phyloP scores from a whole-genome alignment of 2,797 vertebrate species.

The Siniperca scherzeri region DNA sequence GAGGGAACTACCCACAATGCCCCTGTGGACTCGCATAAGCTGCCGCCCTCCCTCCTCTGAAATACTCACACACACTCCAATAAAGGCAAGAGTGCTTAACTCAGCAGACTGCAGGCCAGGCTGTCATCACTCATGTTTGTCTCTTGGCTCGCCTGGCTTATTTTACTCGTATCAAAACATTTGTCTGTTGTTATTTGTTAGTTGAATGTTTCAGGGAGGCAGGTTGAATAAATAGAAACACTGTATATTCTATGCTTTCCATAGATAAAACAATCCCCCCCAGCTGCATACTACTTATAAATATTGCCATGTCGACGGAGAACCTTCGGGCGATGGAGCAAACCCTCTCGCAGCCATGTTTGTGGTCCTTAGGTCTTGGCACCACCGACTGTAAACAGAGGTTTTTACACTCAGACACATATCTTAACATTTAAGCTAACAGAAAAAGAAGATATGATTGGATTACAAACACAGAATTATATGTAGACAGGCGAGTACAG shows the following conservation, averaged over 20 bases:
- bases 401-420: not conserved
- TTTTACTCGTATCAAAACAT: not conserved
- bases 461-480: not conserved
- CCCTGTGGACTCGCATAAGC: conserved; percentile 50
- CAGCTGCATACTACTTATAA: not conserved
- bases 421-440: too few species aligned
- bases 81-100: conserved; percentile 66
- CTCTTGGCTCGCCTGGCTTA: conserved; percentile 16
- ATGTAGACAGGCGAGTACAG: not conserved
- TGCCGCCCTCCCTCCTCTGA: conserved; percentile 41
- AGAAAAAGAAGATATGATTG: not conserved
- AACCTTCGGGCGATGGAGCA: not conserved
- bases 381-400: not conserved
- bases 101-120: conserved; percentile 68
- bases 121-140: conserved; percentile 58
- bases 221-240: not conserved
- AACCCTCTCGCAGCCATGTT: not conserved
- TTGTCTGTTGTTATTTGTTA: not conserved
- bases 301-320: not conserved
- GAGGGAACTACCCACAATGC: conserved; percentile 74
- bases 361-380: not conserved
- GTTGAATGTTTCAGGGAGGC: not conserved
- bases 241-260: not conserved
- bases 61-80: conserved; percentile 41
- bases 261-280: not conserved